Percentiles rank a stretch among this genome's conserved stretches.
Conservation (phyloP, 2,888 invertebrate genomes). For the Nudaria mundana region DNA sequence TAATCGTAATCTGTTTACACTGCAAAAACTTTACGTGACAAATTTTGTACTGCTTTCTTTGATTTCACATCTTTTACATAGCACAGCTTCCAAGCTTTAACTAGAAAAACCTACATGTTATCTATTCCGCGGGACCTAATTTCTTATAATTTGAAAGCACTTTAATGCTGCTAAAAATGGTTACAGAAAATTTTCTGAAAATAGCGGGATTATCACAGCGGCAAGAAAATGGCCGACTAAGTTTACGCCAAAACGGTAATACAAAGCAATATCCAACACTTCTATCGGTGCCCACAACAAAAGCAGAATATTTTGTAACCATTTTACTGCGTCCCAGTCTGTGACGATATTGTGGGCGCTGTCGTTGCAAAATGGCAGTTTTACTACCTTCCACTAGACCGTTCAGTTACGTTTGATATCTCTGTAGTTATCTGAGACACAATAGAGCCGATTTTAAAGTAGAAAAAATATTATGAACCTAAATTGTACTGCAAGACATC, state of each 20-base stretch:
- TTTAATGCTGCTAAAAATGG: too few relatives aligned
- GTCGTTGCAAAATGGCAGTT: slow-evolving; percentile 70
- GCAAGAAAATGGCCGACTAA: slow-evolving; percentile 44
- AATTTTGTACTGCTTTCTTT: too few relatives aligned
- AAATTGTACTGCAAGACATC: too few relatives aligned
- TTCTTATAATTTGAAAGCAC: too few relatives aligned
- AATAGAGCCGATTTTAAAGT: slow-evolving; percentile 24
- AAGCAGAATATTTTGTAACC: slow-evolving; percentile 75
- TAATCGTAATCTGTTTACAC: too few relatives aligned
- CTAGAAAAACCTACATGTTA: too few relatives aligned
- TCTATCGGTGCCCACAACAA: slow-evolving; percentile 56
- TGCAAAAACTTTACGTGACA: too few relatives aligned
- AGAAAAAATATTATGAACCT: too few relatives aligned
- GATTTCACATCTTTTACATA: too few relatives aligned
- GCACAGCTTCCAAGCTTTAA: too few relatives aligned
- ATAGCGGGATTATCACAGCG: slow-evolving; percentile 39
- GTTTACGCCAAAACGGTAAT: slow-evolving; percentile 57
- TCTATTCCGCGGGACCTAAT: too few relatives aligned
- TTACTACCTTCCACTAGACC: slow-evolving; percentile 67
- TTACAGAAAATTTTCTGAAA: slow-evolving; percentile 23
- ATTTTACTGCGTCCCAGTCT: slow-evolving; percentile 76
- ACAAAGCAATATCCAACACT: slow-evolving; percentile 67
- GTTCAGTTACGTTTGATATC: slow-evolving; percentile 49
- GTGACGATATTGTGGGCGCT: slow-evolving; percentile 74
- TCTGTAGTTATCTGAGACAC: slow-evolving; percentile 39